phyloP scores from a whole-genome alignment of 2,888 invertebrate genomes.

The Sesia bembeciformis region DNA sequence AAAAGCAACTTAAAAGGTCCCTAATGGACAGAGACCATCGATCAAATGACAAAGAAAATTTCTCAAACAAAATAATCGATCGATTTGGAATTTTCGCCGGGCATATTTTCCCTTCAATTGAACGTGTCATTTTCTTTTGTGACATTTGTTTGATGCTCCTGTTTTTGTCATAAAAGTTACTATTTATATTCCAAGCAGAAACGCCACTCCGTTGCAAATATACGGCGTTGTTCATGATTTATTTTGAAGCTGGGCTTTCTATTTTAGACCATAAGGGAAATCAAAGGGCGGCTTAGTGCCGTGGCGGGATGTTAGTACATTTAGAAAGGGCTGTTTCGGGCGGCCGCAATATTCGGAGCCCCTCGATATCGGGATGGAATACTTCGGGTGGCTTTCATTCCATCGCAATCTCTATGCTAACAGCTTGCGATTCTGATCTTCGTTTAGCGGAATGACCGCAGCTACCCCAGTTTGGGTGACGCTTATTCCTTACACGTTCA shows the following conservation, averaged over 20 bases:
- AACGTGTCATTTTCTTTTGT: slow-evolving; percentile 37
- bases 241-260: neutral
- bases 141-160: neutral
- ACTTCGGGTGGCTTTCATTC: slow-evolving; percentile 66
- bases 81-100: slow-evolving; percentile 39
- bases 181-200: neutral
- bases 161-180: neutral
- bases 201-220: neutral
- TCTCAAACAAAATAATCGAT: slow-evolving; percentile 59
- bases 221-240: neutral
- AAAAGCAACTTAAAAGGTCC: slow-evolving; percentile 64
- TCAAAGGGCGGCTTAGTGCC: slow-evolving; percentile 52
- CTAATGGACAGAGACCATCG: slow-evolving; percentile 68
- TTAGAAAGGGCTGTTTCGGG: slow-evolving; percentile 58
- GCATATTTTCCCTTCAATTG: slow-evolving; percentile 37
- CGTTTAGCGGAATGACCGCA: slow-evolving; percentile 75
- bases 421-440: slow-evolving; percentile 74
- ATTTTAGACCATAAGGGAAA: slow-evolving; percentile 35
- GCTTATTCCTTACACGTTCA: slow-evolving; percentile 72
- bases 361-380: slow-evolving; percentile 67
- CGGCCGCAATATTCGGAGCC: slow-evolving; percentile 62
- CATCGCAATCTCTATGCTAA: slow-evolving; percentile 75
- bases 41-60: slow-evolving; percentile 69
- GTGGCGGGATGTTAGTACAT: slow-evolving; percentile 52
- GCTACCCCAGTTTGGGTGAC: slow-evolving; percentile 62